A percentile compares a stretch with the other conserved stretches of the same genome.
phyloP scores from a whole-genome alignment of 2,113 vertebrate species.

The Labrus mixtus region DNA sequence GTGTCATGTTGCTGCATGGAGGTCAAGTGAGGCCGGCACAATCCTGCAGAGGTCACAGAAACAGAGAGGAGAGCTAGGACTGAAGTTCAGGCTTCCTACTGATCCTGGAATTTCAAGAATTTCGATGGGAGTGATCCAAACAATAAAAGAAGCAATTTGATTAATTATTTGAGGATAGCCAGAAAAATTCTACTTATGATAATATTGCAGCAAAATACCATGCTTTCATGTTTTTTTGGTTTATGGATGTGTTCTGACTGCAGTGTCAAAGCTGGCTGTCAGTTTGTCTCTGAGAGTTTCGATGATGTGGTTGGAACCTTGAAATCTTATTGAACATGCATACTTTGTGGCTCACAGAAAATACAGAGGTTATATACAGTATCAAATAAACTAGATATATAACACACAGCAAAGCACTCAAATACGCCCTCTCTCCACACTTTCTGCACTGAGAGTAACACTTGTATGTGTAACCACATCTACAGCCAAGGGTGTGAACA shows the following conservation, averaged over 20 bases:
- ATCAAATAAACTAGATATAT: background rate
- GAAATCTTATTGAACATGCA: background rate
- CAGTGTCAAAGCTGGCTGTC: background rate
- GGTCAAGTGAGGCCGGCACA: constrained; percentile 42
- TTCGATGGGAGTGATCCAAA: constrained; percentile 41
- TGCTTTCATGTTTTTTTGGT: background rate
- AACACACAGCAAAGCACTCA: background rate
- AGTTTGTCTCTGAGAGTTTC: background rate
- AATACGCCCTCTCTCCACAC: background rate
- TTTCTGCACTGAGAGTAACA: constrained; percentile 18
- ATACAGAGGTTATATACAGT: constrained; percentile 9
- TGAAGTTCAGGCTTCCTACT: background rate
- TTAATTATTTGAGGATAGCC: constrained; percentile 28
- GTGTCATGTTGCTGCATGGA: constrained; percentile 17
- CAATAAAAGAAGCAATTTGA: constrained; percentile 32
- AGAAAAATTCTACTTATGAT: constrained; percentile 14
- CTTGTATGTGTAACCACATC: constrained; percentile 5
- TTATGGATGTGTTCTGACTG: background rate
- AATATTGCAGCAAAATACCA: constrained; percentile 1
- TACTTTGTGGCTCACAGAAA: constrained; percentile 11
- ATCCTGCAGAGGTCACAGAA: constrained; percentile 22
- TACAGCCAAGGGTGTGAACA: constrained; percentile 1
- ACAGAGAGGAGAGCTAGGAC: constrained; percentile 5
- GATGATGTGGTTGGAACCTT: background rate
- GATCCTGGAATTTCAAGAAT: constrained; percentile 30